Evolutionary conservation across 2,113 vertebrate genomes (phyloP).

Genomic region (Bujurquina vittata): DNA sequence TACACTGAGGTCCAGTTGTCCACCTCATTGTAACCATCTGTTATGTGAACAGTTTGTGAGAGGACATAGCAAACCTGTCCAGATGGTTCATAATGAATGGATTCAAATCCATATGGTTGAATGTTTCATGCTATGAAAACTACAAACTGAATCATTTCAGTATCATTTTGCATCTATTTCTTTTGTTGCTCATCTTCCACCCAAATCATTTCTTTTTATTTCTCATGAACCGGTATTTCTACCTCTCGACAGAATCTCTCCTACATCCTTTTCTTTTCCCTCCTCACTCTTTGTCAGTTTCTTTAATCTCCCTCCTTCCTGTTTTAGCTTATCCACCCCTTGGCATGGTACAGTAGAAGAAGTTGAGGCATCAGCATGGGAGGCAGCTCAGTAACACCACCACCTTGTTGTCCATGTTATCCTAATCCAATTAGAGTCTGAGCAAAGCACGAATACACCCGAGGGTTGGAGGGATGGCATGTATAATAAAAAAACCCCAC

Average conservation of each 20-base stretch:
- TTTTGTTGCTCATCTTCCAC: not conserved
- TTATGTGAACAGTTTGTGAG: constrained; percentile 13
- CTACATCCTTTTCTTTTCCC: not conserved
- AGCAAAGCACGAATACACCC: not conserved
- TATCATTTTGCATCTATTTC: not conserved
- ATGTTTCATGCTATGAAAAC: constrained; percentile 48
- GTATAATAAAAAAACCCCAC: not conserved
- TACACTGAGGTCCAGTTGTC: not conserved
- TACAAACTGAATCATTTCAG: not conserved
- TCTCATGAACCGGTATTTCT: constrained; percentile 5
- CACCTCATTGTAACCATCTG: constrained; percentile 44
- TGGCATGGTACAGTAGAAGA: not conserved
- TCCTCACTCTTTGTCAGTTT: not conserved
- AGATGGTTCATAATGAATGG: constrained; percentile 66
- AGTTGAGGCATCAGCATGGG: constrained; percentile 9
- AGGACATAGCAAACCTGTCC: constrained; percentile 24
- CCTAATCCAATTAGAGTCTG: constrained; percentile 57
- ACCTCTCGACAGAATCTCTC: not conserved
- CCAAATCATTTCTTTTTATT: not conserved
- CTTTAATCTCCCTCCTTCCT: constrained; percentile 28
- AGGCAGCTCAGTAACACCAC: constrained; percentile 19
- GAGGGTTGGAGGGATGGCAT: not conserved
- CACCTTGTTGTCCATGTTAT: constrained; percentile 28
- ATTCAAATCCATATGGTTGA: constrained; percentile 50
- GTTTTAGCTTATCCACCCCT: constrained; percentile 21